Evolutionary conservation across 2,113 vertebrate species (phyloP).

Genomic region (Notiomystis cincta): DNA sequence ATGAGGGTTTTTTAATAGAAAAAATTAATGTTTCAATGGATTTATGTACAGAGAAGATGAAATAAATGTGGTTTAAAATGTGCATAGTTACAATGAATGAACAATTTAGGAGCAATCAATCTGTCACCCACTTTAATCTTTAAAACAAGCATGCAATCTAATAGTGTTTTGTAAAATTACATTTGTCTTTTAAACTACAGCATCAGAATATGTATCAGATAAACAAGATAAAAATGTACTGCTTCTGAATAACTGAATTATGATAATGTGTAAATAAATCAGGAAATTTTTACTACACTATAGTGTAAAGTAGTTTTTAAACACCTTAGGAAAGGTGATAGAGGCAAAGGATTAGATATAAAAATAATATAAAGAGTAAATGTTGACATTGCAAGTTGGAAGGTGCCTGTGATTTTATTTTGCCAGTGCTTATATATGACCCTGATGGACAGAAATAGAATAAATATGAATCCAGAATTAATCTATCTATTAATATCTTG

Average conservation of each 20-base stretch:
- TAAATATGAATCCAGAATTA: neutral
- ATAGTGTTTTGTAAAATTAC: neutral
- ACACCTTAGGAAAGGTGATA: neutral
- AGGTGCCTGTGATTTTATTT: neutral
- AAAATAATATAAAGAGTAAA: neutral
- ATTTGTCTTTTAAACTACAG: constrained; percentile 14
- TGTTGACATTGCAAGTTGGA: neutral
- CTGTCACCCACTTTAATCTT: neutral
- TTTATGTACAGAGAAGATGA: neutral
- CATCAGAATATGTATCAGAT: neutral
- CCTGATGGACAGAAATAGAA: neutral
- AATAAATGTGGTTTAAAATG: constrained; percentile 16
- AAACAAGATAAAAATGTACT: neutral
- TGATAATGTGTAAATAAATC: neutral
- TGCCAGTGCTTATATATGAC: neutral
- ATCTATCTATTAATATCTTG: neutral
- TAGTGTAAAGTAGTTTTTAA: neutral
- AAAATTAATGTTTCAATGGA: constrained; percentile 20
- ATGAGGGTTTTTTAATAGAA: neutral
- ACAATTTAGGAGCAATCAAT: neutral
- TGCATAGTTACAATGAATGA: neutral
- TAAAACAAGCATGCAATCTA: constrained; percentile 7
- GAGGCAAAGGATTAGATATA: neutral
- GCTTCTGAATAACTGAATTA: neutral
- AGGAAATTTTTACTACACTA: neutral